These are phyloP conservation scores for Burhinus oedicnemus DNA, from an alignment of 2,113 vertebrate genomes.

Conservation along the genomic window DNA sequence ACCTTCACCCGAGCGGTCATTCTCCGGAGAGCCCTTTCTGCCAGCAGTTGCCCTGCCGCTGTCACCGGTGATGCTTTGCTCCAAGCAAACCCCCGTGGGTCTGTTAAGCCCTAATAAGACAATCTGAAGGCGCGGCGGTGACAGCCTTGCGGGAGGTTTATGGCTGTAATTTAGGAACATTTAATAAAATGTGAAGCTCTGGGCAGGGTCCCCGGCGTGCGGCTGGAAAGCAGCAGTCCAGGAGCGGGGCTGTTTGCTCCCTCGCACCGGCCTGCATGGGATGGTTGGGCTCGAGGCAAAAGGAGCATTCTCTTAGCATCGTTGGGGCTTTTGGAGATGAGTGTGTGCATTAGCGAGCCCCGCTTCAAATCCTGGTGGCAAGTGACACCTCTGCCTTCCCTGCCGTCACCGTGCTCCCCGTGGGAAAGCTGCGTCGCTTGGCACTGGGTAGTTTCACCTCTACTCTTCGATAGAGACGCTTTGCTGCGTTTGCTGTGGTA, in stretches of 20 bases:
- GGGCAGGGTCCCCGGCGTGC: background rate
- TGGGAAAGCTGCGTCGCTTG: background rate
- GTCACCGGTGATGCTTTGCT: background rate
- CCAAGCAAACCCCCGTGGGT: accelerated
- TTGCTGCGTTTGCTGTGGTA: background rate
- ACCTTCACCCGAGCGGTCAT: accelerated
- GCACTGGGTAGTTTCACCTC: background rate
- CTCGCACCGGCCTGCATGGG: accelerated
- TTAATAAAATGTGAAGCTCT: background rate
- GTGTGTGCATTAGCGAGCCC: background rate
- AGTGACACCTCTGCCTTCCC: background rate
- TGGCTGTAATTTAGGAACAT: background rate
- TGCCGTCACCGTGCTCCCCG: too few species aligned
- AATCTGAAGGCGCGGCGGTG: background rate
- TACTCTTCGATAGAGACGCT: background rate
- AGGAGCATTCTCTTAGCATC: background rate
- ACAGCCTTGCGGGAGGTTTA: background rate
- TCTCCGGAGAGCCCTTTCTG: background rate
- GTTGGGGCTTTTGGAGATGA: background rate
- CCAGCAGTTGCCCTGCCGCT: accelerated
- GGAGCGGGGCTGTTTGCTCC: background rate
- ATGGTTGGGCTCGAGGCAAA: background rate
- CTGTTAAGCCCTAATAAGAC: background rate
- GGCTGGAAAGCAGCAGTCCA: background rate
- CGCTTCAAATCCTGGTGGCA: background rate